Conservation (phyloP, 2,888 invertebrate species). For the Acronicta leporina region DNA sequence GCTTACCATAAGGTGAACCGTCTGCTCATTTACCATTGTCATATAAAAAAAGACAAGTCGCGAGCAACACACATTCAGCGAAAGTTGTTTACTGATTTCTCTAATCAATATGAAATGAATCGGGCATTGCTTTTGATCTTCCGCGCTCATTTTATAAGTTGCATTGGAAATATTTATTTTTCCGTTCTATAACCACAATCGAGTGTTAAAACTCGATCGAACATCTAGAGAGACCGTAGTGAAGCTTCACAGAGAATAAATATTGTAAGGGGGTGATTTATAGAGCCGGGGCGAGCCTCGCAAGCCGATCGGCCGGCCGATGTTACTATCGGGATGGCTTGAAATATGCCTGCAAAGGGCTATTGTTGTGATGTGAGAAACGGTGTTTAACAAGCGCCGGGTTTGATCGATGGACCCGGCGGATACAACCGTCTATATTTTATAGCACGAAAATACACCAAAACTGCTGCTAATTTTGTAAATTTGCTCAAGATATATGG, state of each 20-base stretch:
- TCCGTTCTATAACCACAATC: conserved; percentile 35
- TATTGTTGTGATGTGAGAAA: conserved; percentile 88
- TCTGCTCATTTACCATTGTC: too few species aligned
- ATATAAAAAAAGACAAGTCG: conserved; percentile 32
- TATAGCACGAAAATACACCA: conserved; percentile 76
- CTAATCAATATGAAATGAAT: conserved; percentile 23
- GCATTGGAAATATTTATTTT: conserved; percentile 41
- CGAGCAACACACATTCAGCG: conserved; percentile 23
- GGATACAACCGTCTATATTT: conserved; percentile 75
- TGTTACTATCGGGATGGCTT: conserved; percentile 85
- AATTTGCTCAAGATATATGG: conserved; percentile 45
- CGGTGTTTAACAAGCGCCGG: conserved; percentile 86
- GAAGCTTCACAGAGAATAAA: conserved; percentile 82
- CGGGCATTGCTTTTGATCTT: conserved; percentile 18
- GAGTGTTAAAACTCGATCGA: conserved; percentile 62
- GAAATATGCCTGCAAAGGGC: conserved; percentile 87
- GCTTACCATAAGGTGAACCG: too few species aligned
- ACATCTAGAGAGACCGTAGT: conserved; percentile 73
- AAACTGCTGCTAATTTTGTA: conserved; percentile 70
- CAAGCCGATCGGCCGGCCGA: conserved; percentile 81
- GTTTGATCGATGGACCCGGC: conserved; percentile 80
- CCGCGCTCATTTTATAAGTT: conserved; percentile 26
- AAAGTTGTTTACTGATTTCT: conserved; percentile 32
- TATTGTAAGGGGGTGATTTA: conserved; percentile 88
- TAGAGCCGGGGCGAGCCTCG: conserved; percentile 77